phyloP scores from a whole-genome alignment of 2,113 vertebrate genomes.

The Phasianus colchicus region DNA sequence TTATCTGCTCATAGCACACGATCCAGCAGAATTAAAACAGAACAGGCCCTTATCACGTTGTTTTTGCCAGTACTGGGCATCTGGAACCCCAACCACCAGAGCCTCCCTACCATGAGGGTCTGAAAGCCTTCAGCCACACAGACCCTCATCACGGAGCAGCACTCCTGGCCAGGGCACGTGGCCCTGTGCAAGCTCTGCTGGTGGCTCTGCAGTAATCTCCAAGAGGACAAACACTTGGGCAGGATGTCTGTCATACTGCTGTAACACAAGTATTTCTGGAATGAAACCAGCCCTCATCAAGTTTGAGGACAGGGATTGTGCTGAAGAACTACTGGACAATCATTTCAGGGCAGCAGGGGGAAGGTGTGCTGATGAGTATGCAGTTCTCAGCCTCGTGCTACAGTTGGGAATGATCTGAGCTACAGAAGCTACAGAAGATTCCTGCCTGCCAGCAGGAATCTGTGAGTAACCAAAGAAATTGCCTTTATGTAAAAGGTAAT shows the following conservation, averaged over 20 bases:
- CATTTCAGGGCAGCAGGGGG: background rate
- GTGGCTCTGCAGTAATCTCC: background rate
- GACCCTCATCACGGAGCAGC: accelerated
- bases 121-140: background rate
- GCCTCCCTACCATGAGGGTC: background rate
- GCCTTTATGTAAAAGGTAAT: background rate
- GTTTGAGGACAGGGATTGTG: background rate
- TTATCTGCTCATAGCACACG: accelerated
- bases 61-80: accelerated
- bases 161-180: background rate
- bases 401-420: background rate
- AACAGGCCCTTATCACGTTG: background rate
- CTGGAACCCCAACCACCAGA: background rate
- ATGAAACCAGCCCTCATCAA: background rate
- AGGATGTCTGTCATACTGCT: background rate
- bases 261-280: background rate
- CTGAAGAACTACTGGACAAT: background rate
- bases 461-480: background rate
- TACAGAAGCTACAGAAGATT: too few species aligned
- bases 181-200: background rate
- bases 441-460: background rate
- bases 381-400: background rate
- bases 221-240: background rate
- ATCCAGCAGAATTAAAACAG: background rate
- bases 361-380: background rate